These are phyloP conservation scores for Sebastiscus albofasciatus DNA, from an alignment of 2,797 vertebrate species.

Conservation along the genomic window DNA sequence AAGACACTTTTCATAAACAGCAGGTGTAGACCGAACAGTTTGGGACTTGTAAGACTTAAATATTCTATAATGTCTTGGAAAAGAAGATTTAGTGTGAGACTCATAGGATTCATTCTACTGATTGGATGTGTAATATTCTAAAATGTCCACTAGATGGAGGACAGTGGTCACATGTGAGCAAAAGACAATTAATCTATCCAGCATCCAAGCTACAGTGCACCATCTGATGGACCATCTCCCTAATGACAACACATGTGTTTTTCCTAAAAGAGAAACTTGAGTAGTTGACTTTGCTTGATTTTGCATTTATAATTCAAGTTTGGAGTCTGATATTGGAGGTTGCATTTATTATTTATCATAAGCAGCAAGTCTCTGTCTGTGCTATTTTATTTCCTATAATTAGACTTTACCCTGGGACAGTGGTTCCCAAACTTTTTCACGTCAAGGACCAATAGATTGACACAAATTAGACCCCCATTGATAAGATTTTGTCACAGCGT, in stretches of 20 bases:
- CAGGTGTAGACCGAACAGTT: too few relatives aligned
- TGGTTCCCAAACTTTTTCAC: too few relatives aligned
- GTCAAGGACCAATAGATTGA: too few relatives aligned
- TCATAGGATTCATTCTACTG: neutral
- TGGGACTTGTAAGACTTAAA: neutral
- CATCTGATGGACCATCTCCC: neutral
- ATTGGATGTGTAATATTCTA: neutral
- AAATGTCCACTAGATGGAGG: slow-evolving; percentile 29
- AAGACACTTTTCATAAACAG: too few relatives aligned
- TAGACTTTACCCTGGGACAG: neutral
- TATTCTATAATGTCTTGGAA: neutral
- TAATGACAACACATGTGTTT: neutral
- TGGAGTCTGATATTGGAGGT: neutral
- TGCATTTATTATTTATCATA: neutral
- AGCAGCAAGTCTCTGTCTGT: neutral
- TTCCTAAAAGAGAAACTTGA: neutral
- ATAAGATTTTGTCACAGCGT: too few relatives aligned
- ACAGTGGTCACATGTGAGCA: neutral
- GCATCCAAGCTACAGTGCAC: neutral
- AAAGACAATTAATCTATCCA: neutral
- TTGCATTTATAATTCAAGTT: neutral
- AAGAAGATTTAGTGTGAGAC: neutral
- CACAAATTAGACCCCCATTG: too few relatives aligned
- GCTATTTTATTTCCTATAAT: neutral
- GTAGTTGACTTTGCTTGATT: neutral